Percentiles rank a stretch among this genome's conserved stretches.
Conservation (phyloP, 2,797 vertebrate genomes). For the Onychomys arenicola region DNA sequence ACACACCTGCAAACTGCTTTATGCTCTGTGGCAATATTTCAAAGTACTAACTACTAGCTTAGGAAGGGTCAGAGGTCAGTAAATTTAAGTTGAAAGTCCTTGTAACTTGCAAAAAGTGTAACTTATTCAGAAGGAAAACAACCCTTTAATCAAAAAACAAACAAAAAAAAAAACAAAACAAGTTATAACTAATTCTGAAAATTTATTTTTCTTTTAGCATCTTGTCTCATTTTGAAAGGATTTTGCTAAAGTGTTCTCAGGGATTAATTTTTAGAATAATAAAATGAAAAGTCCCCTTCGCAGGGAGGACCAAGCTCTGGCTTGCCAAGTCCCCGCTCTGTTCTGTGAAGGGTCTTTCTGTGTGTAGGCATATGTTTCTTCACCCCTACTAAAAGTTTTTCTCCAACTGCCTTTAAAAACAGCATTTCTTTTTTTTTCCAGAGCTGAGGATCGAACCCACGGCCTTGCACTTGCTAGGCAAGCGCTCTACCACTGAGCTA, state of each 20-base stretch:
- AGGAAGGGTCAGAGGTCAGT: background rate
- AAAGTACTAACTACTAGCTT: conserved; percentile 18
- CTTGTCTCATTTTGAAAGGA: conserved; percentile 47
- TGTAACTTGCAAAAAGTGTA: conserved; percentile 38
- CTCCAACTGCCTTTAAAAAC: background rate
- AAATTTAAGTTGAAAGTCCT: conserved; percentile 31
- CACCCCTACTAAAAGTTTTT: too few relatives aligned
- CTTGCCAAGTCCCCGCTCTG: background rate
- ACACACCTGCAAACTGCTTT: conserved; percentile 9
- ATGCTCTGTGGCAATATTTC: conserved; percentile 42
- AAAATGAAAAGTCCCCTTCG: background rate
- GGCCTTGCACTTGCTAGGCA: too few relatives aligned
- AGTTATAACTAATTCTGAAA: background rate
- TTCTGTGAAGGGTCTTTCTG: background rate
- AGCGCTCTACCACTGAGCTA: too few relatives aligned
- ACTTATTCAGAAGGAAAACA: conserved; percentile 30
- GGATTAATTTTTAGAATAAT: conserved; percentile 40
- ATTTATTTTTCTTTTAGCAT: background rate
- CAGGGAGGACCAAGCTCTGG: background rate
- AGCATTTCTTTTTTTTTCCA: background rate
- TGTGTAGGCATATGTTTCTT: background rate
- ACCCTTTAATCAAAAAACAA: background rate
- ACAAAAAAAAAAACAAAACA: background rate
- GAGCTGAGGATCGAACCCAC: too few relatives aligned
- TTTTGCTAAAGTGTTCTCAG: conserved; percentile 13